Base-by-base conservation (phyloP, 1,140 invertebrate species). In the Caerostris extrusa region DNA sequence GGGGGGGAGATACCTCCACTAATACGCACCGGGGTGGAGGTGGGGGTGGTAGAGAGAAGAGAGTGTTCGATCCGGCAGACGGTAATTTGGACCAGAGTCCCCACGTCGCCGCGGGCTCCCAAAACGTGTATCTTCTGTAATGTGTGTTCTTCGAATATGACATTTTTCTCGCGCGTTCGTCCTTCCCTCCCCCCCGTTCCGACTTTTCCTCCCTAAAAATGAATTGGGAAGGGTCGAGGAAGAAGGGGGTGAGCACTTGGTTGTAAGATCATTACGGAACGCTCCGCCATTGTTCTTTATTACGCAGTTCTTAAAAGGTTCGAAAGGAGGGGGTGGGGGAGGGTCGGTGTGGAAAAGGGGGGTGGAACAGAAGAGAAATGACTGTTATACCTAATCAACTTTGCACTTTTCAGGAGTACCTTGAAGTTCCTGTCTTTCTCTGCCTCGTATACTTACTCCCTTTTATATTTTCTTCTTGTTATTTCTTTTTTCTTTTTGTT, bases 71-170 rank as follows among this genome's bases (percentile, higher is more conserved):
- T 87, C 91, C 61, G 53, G 58, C 55, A 61, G 92, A 85, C 67
- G 83, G 92, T 93, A 93, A 93, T 93, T 93, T 87, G 92, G 92
- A 57, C 90, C 19, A 58, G 56, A 71, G 69, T 56, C 53, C 67
- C 69, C 58, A 17, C 60, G 34, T 71, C 10, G 58, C 82, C 58
- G 67, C 92, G 17, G 92, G 77, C 83, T 67, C n/a, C 85, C 92
- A 81, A 64, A 88, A 93, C 92, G 92, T 93, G 92, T 93, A 93
- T 93, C 92, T 93, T 88, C 92, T 64, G 92, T 93, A 93, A 93
- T 93, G 92, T 93, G 92, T 93, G 92, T 93, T 93, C 92, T 93
- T 93, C 92, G 92, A 93, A 93, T 93, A 93, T 93, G 92, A 93
- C 92, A 93, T 93, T 93, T n/a, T 93, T 88, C 92, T 87, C 85